A percentile compares a stretch with the other conserved stretches of the same genome.
phyloP scores from a whole-genome alignment of 2,113 vertebrate species.

The Crotalus tigris region DNA sequence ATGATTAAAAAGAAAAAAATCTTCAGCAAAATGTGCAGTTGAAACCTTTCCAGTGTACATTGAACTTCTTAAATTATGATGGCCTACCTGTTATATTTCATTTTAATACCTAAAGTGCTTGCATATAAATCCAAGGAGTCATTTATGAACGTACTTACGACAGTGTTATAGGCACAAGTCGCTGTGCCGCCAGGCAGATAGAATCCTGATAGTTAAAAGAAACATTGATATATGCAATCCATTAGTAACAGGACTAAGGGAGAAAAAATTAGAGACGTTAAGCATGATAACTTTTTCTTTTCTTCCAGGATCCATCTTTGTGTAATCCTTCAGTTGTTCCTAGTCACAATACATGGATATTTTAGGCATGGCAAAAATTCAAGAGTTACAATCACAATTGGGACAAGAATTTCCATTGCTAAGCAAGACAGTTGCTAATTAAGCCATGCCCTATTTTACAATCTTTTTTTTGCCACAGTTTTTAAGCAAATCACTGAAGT shows the following conservation, averaged over 20 bases:
- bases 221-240: neutral
- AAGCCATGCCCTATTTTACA: too few relatives aligned
- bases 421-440: too few relatives aligned
- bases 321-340: too few relatives aligned
- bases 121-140: neutral
- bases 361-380: neutral
- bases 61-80: neutral
- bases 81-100: neutral
- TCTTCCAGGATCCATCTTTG: neutral
- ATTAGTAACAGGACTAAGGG: fast-evolving
- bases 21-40: neutral
- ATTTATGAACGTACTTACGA: neutral
- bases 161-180: neutral
- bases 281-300: too few relatives aligned
- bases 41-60: neutral
- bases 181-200: neutral
- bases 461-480: too few relatives aligned
- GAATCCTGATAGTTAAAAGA: neutral
- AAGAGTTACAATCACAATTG: neutral
- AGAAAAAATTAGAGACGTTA: neutral
- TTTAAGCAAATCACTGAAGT: too few relatives aligned
- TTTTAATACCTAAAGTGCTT: neutral
- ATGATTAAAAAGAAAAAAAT: neutral
- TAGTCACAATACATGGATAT: neutral
- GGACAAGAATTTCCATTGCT: too few relatives aligned